Evolutionary conservation across 2,113 vertebrate genomes (phyloP).

Genomic region (Atractosteus spatula): DNA sequence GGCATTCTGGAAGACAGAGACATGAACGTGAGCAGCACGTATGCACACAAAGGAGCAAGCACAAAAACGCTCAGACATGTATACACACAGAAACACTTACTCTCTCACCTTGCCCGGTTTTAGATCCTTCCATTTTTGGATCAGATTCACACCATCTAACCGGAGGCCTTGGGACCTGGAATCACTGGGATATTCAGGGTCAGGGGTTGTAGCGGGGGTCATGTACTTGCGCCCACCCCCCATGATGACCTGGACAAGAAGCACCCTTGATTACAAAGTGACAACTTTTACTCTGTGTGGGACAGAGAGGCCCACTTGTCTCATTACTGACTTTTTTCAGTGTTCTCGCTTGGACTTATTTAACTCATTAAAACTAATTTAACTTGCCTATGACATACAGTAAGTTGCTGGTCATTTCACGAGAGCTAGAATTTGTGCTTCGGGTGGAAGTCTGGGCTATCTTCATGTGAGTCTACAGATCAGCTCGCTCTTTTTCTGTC

Average conservation of each 20-base stretch:
- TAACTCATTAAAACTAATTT: no score
- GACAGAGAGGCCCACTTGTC: no score
- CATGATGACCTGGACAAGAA: constrained; percentile 16
- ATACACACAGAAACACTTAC: neutral
- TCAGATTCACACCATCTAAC: constrained; percentile 17
- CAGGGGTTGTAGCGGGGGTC: neutral
- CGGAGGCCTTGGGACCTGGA: neutral
- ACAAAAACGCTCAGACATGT: neutral
- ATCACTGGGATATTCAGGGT: neutral
- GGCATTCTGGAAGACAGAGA: constrained; percentile 1
- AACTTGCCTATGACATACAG: no score
- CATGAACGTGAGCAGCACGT: neutral
- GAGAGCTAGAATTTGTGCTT: no score
- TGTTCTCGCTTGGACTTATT: no score
- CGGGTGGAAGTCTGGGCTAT: no score
- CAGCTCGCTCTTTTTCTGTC: no score
- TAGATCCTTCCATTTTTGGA: constrained; percentile 15
- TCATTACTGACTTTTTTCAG: neutral
- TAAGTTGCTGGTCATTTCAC: no score
- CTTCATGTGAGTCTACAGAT: no score
- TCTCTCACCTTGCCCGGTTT: constrained; percentile 5
- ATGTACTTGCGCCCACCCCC: constrained; percentile 12
- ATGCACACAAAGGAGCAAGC: neutral
- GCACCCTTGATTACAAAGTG: neutral
- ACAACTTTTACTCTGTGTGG: neutral